phyloP scores from a whole-genome alignment of 2,888 invertebrate genomes.

The Hypomecis punctinalis region DNA sequence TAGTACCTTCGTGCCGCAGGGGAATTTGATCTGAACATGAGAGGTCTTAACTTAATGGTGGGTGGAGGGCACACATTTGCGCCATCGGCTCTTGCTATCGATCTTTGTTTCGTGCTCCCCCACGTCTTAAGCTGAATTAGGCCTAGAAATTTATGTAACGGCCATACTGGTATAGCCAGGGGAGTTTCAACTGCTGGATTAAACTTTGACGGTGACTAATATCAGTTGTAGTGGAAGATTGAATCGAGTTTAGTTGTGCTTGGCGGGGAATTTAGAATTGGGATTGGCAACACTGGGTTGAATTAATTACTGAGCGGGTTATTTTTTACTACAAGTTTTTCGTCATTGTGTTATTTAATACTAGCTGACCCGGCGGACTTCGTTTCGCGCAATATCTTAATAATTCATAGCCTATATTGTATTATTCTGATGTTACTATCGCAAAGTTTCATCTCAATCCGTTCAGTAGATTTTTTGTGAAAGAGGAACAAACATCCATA shows the following conservation, averaged over 20 bases:
- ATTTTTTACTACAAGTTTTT: too few species aligned
- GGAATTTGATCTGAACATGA: conserved; percentile 63
- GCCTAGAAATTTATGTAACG: conserved; percentile 75
- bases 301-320: background rate
- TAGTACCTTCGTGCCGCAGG: conserved; percentile 49
- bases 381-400: too few species aligned
- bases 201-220: conserved; percentile 57
- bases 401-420: too few species aligned
- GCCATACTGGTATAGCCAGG: conserved; percentile 53
- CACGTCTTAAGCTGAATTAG: conserved; percentile 78
- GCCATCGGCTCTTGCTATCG: conserved; percentile 80
- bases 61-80: conserved; percentile 73
- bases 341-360: too few species aligned
- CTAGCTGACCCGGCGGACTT: too few species aligned
- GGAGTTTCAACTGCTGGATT: conserved; percentile 56
- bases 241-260: conserved; percentile 35
- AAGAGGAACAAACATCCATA: too few species aligned
- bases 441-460: too few species aligned
- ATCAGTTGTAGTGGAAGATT: conserved; percentile 50
- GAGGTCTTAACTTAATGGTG: conserved; percentile 65
- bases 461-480: too few species aligned
- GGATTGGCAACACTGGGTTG: conserved; percentile 22
- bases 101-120: conserved; percentile 75
- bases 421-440: too few species aligned
- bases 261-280: conserved; percentile 31